phyloP scores from a whole-genome alignment of 2,888 invertebrate species.

The Elegia similella region DNA sequence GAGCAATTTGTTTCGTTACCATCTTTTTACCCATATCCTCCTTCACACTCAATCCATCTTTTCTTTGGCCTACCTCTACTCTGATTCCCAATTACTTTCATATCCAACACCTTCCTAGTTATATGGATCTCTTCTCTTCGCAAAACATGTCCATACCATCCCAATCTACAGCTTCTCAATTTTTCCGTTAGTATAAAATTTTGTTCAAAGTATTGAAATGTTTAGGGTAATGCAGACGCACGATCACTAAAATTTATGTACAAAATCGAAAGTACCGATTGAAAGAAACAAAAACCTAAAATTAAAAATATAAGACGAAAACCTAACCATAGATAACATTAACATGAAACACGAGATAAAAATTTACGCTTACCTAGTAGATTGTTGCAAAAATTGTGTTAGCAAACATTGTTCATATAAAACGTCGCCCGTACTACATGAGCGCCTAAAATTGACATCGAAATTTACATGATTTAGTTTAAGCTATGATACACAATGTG shows the following conservation, averaged over 20 bases:
- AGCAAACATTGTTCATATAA: constrained; percentile 70
- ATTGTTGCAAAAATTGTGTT: constrained; percentile 73
- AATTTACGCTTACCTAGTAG: constrained; percentile 53
- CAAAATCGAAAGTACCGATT: constrained; percentile 29
- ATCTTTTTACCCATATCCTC: too few species aligned
- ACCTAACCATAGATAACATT: constrained; percentile 52
- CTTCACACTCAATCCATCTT: too few species aligned
- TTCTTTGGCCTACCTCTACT: too few species aligned
- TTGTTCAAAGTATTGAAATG: background rate
- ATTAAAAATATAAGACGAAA: constrained; percentile 35
- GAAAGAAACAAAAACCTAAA: constrained; percentile 33
- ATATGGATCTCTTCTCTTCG: too few species aligned
- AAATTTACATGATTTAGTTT: constrained; percentile 72
- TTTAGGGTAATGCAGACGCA: constrained; percentile 6
- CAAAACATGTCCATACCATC: too few species aligned
- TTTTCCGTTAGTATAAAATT: too few species aligned
- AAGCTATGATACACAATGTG: constrained; percentile 72
- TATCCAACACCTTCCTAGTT: too few species aligned
- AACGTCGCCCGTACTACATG: constrained; percentile 57
- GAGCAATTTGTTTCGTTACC: too few species aligned
- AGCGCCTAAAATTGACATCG: constrained; percentile 77
- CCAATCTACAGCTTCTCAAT: too few species aligned
- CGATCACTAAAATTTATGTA: constrained; percentile 18
- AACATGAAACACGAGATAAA: constrained; percentile 65
- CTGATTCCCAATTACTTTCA: too few species aligned